These are phyloP conservation scores for Arion vulgaris DNA, from an alignment of 1,140 invertebrate genomes.

Conservation along the genomic window DNA sequence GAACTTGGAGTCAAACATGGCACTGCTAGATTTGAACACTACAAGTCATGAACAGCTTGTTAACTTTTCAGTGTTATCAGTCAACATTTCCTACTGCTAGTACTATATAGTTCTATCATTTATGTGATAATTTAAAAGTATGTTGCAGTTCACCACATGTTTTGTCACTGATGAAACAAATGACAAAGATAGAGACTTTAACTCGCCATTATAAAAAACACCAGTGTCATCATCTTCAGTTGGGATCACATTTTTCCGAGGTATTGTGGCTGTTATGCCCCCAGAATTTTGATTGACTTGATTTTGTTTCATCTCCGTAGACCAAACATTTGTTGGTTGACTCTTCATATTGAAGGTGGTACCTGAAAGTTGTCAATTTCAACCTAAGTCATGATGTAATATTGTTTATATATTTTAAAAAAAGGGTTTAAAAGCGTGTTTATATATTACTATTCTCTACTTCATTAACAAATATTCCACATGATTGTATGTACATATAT, in stretches of 20 bases:
- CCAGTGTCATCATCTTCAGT: conserved; percentile 5
- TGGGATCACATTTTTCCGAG: background rate
- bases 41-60: no score
- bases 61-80: no score
- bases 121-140: background rate
- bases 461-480: background rate
- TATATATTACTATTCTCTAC: background rate
- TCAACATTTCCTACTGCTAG: no score
- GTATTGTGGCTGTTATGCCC: background rate
- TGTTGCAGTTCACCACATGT: no score
- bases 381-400: background rate
- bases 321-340: background rate
- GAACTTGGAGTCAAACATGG: no score
- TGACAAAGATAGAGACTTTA: background rate
- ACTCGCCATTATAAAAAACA: conserved; percentile 31
- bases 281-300: background rate
- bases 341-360: conserved; percentile 9
- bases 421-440: no score
- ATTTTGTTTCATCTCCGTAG: background rate
- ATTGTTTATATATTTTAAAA: no score
- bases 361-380: conserved; percentile 19
- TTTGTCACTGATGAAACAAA: no score
- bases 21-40: no score
- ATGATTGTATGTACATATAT: no score
- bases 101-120: no score